Evolutionary conservation across 2,113 vertebrate genomes (phyloP).

Genomic region (Cryptomyrus ogoouensis): DNA sequence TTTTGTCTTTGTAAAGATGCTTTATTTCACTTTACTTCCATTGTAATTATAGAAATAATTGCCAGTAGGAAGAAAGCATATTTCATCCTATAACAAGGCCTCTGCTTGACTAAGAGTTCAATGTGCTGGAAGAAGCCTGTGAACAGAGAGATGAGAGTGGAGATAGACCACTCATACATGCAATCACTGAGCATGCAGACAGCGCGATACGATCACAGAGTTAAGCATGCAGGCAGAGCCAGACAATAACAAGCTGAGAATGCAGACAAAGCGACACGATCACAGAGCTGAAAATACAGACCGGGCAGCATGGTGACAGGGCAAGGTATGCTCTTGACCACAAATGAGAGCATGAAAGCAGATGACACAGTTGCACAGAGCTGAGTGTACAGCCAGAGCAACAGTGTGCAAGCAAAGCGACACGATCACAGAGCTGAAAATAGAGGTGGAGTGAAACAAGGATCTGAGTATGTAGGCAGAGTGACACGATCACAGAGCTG

Average conservation of each 20-base stretch:
- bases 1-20: background rate
- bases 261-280: background rate
- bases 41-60: constrained; percentile 1
- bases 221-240: background rate
- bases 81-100: background rate
- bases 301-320: background rate
- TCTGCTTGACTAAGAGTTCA: background rate
- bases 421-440: background rate
- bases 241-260: background rate
- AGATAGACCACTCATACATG: background rate
- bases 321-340: background rate
- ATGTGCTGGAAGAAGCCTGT: background rate
- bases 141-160: background rate
- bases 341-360: background rate
- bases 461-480: background rate
- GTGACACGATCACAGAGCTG: background rate
- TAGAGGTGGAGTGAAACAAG: background rate
- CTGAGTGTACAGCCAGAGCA: background rate
- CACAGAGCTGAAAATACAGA: background rate
- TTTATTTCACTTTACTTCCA: background rate
- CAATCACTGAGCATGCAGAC: background rate
- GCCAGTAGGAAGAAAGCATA: background rate
- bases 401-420: background rate
- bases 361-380: background rate
- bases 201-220: background rate